Evolutionary conservation across 1,140 invertebrate species (phyloP).

Genomic region (Pogonognathellus flavescens): DNA sequence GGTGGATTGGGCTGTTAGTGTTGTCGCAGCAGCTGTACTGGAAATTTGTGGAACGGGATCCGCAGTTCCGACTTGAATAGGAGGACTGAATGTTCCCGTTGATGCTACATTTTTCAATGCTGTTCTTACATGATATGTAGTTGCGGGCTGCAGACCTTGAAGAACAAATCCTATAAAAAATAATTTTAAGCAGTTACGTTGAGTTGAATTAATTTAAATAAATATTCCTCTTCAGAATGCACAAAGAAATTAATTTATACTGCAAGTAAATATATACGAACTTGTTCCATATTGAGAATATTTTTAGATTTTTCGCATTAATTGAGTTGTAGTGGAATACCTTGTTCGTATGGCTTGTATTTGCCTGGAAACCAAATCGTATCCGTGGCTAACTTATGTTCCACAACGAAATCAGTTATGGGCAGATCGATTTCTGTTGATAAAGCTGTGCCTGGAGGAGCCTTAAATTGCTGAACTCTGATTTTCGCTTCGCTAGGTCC

Average conservation of each 20-base stretch:
- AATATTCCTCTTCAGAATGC: no score
- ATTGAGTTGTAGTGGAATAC: neutral
- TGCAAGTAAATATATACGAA: no score
- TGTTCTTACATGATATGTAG: conserved; percentile 57
- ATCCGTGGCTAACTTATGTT: conserved; percentile 57
- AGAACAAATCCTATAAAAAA: conserved; percentile 52
- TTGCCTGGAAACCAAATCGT: conserved; percentile 53
- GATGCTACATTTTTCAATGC: conserved; percentile 52
- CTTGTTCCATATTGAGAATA: neutral
- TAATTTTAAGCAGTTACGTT: neutral
- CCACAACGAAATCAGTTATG: conserved; percentile 50
- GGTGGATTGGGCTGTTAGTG: neutral
- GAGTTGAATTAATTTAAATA: neutral
- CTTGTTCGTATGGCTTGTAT: conserved; percentile 51
- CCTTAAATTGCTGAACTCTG: conserved; percentile 37
- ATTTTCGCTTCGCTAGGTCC: conserved; percentile 54
- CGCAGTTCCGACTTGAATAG: conserved; percentile 49
- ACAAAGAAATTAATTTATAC: no score
- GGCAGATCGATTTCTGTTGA: conserved; percentile 40
- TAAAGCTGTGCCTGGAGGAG: neutral
- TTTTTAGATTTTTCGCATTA: neutral
- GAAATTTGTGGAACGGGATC: conserved; percentile 32
- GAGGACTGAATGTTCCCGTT: conserved; percentile 55
- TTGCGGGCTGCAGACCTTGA: conserved; percentile 42
- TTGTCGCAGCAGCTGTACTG: neutral